Evolutionary conservation across 1,140 invertebrate genomes (phyloP).

Genomic region (Tetragonula clypearis): DNA sequence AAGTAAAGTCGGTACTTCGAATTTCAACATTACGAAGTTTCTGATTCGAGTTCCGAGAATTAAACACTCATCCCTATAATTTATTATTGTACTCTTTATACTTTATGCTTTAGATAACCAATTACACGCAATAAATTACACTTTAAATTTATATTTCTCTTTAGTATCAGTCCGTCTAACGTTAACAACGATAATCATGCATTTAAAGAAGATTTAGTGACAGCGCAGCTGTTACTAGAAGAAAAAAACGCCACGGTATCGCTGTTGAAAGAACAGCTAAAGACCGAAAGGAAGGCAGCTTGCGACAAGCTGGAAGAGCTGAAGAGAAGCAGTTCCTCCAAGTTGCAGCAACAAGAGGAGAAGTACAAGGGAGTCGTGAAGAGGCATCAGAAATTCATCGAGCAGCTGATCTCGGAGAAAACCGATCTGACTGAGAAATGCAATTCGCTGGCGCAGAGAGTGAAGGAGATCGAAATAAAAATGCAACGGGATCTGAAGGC

Average conservation of each 20-base stretch:
- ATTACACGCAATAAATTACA: no score
- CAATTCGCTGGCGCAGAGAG: slow-evolving; percentile 81
- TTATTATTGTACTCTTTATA: no score
- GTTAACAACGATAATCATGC: neutral
- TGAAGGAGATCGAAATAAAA: slow-evolving; percentile 83
- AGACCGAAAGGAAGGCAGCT: slow-evolving; percentile 75
- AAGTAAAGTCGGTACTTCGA: no score
- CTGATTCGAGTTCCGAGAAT: no score
- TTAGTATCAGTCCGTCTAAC: neutral
- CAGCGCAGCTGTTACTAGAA: slow-evolving; percentile 77
- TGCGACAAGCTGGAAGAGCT: slow-evolving; percentile 76
- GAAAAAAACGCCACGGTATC: slow-evolving; percentile 77
- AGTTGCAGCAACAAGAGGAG: slow-evolving; percentile 84
- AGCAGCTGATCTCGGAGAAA: slow-evolving; percentile 87
- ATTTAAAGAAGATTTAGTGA: slow-evolving; percentile 71
- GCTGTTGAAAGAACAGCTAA: slow-evolving; percentile 77
- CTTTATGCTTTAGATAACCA: no score
- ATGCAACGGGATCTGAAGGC: slow-evolving; percentile 83
- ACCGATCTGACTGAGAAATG: slow-evolving; percentile 86
- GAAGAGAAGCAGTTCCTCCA: slow-evolving; percentile 72
- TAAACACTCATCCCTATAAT: no score
- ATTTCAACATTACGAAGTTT: no score
- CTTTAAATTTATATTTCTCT: neutral
- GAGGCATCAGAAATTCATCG: slow-evolving; percentile 87
- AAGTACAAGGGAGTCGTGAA: slow-evolving; percentile 85